Percentiles rank a stretch among this genome's conserved stretches.
Conservation (phyloP, 2,797 vertebrate species). For the Telmatherina bonti region DNA sequence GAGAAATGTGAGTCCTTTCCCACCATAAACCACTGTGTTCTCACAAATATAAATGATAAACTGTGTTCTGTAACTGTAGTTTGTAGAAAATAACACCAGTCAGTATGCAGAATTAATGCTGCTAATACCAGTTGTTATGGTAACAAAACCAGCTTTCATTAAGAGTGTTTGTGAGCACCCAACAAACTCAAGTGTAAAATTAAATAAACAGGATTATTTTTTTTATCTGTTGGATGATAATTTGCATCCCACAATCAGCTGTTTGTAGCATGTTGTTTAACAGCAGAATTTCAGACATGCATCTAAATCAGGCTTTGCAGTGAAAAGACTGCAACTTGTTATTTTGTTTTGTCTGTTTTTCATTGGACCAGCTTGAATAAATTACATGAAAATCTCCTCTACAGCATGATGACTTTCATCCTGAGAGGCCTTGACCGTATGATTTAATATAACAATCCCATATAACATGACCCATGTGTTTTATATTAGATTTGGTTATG, state of each 20-base stretch:
- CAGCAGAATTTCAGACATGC: no score
- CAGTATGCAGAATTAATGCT: constrained; percentile 7
- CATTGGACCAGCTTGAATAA: background rate
- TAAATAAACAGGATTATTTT: no score
- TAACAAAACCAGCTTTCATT: background rate
- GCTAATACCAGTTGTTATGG: background rate
- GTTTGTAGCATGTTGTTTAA: no score
- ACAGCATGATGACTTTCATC: background rate
- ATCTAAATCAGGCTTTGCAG: no score
- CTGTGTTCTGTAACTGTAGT: background rate
- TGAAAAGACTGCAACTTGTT: no score
- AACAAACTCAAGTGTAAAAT: no score
- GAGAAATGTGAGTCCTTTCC: background rate
- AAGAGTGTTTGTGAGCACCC: no score
- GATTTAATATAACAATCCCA: background rate
- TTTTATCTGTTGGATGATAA: no score
- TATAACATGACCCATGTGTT: background rate
- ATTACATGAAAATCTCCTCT: background rate
- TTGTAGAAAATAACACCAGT: background rate
- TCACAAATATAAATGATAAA: background rate
- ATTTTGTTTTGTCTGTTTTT: background rate
- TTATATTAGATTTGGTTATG: no score
- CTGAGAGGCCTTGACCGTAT: background rate
- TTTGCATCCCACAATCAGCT: no score
- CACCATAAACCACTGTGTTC: background rate